These are phyloP conservation scores for Liolophura sinensis DNA, from an alignment of 1,140 invertebrate species.

Conservation along the genomic window DNA sequence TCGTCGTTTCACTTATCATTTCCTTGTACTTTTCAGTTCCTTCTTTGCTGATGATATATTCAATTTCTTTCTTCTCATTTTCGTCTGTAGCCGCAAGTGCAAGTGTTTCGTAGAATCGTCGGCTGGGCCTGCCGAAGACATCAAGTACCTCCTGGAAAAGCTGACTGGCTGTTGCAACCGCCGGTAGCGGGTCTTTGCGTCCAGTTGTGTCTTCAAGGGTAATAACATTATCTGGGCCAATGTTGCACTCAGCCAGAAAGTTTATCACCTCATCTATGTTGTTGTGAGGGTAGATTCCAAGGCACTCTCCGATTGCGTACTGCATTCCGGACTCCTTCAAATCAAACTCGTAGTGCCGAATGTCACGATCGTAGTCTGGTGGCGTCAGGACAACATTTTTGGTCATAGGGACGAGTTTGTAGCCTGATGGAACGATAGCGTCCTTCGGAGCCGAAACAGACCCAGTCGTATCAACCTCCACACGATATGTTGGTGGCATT, in stretches of 20 bases:
- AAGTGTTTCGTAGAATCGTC: slow-evolving; percentile 20
- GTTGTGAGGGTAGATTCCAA: slow-evolving; percentile 22
- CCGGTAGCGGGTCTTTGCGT: slow-evolving; percentile 15
- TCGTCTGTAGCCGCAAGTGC: slow-evolving; percentile 11
- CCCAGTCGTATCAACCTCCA: slow-evolving; percentile 7
- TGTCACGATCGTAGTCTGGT: slow-evolving; percentile 20
- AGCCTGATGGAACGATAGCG: slow-evolving; percentile 11
- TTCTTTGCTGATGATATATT: slow-evolving; percentile 16
- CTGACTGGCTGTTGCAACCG: slow-evolving; percentile 5
- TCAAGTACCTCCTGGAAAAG: slow-evolving; percentile 20
- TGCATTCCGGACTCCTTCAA: slow-evolving; percentile 10
- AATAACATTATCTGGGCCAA: slow-evolving; percentile 10
- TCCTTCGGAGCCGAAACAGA: slow-evolving; percentile 9
- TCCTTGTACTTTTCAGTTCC: slow-evolving; percentile 15
- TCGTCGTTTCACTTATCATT: slow-evolving; percentile 12
- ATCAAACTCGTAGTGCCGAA: slow-evolving; percentile 24
- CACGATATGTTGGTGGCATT: slow-evolving; percentile 14
- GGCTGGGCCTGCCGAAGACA: slow-evolving; percentile 16
- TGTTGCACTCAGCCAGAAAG: slow-evolving; percentile 9
- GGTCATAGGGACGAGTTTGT: slow-evolving; percentile 13
- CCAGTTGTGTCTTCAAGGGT: slow-evolving; percentile 14
- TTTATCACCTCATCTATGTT: slow-evolving; percentile 8
- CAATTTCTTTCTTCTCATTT: slow-evolving; percentile 12
- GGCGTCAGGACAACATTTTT: slow-evolving; percentile 22
- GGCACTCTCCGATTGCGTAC: slow-evolving; percentile 19